Percentiles rank a stretch among this genome's conserved stretches.
Evolutionary conservation across 2,888 invertebrate genomes (phyloP).

Genomic region (Atrina japonica): DNA sequence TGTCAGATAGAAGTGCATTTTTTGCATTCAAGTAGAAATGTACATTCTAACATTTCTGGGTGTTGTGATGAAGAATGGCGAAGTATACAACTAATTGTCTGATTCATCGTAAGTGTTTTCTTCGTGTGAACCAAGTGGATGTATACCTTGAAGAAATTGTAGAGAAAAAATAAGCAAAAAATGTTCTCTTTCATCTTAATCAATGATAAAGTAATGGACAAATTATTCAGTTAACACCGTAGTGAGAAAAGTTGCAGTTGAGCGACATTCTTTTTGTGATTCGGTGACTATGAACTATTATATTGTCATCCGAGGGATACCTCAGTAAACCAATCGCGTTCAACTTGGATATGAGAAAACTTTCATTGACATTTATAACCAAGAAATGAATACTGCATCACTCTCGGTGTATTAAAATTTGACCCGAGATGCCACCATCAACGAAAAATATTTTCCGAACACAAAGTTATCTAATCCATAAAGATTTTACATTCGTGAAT

Average conservation of each 20-base stretch:
- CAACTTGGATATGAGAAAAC: constrained; percentile 7
- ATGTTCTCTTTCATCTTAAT: too few species aligned
- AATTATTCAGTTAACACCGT: not conserved
- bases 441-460: constrained; percentile 7
- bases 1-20: too few species aligned
- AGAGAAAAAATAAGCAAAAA: too few species aligned
- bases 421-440: constrained; percentile 28
- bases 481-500: too few species aligned
- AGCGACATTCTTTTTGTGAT: constrained; percentile 17
- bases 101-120: too few species aligned
- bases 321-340: constrained; percentile 19
- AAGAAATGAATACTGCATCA: constrained; percentile 12
- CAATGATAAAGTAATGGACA: constrained; percentile 2
- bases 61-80: too few species aligned
- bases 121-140: too few species aligned
- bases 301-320: constrained; percentile 6
- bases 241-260: constrained; percentile 8
- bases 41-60: too few species aligned
- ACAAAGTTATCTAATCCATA: too few species aligned
- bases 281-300: constrained; percentile 14
- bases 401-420: constrained; percentile 17
- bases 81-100: too few species aligned
- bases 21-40: too few species aligned
- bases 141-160: too few species aligned
- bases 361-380: constrained; percentile 24